Evolutionary conservation across 2,888 invertebrate species (phyloP), one percentile per base, ranked within the genome.

Genomic region (Falcaria lacertinaria): DNA sequence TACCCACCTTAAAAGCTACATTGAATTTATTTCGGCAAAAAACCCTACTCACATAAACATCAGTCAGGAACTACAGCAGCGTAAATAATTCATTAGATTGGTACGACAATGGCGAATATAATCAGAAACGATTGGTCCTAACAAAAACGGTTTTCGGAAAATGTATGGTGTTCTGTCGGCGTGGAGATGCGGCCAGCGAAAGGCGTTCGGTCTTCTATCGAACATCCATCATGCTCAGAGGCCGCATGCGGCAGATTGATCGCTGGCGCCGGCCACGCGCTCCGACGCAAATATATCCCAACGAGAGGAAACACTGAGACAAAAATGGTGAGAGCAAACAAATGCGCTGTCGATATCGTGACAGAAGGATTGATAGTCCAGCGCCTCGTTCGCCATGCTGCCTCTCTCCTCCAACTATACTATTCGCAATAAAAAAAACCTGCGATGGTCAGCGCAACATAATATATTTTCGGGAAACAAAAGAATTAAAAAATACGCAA

Each of bases 251-350:
- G 72, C 74, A 83, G 83, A 86, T 86, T 85, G 86, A 86, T 85
- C 74, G 82, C 66, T 63, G 68, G 62, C 71, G 74, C 73, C 71
- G 69, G 63, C 69, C 69, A 57, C 62, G 61, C 69, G 57, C 63
- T 48, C 61, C 44, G 54, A 54, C 58, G 67, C 65, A 75, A 73
- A 79, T 73, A 75, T 68, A 74, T 66, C 66, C 48, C 48, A 42
- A 53, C 57, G 56, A 48, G 69, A 61, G 69, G 70, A 70, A 75
- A 77, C 69, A 65, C 73, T 71, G 74, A 82, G 86, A 86, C 87
- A 86, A 83, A 84, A 86, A 84, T 86, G 78, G 83, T 73, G 81
- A 70, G 73, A 84, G 68, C 82, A 87, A 87, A 88, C 85, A 87
- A 88, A 87, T 88, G 85, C 64, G 76, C 80, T 82, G 85, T 86